These are phyloP conservation scores for Tinamus guttatus DNA, from an alignment of 2,113 vertebrate species.

Conservation along the genomic window DNA sequence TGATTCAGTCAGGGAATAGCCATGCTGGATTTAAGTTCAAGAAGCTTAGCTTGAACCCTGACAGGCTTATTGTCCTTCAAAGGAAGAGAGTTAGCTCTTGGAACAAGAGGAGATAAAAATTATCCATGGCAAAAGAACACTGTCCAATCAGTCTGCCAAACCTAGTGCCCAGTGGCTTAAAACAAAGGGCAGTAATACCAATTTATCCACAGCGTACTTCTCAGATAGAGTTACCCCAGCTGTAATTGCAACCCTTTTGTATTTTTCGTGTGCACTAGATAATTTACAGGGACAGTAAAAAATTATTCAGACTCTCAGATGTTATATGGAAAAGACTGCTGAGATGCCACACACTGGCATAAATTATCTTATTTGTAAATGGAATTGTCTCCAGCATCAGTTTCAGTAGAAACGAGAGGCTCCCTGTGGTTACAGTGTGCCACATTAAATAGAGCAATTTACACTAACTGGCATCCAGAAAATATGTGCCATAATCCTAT, in stretches of 20 bases:
- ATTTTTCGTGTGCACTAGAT: not conserved
- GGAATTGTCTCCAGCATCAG: not conserved
- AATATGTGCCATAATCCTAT: not conserved
- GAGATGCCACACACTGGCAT: slow-evolving; percentile 21
- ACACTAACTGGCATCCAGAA: not conserved
- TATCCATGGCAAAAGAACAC: slow-evolving; percentile 51
- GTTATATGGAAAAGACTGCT: slow-evolving; percentile 44
- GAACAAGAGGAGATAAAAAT: slow-evolving; percentile 60
- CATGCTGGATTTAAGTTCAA: slow-evolving; percentile 61
- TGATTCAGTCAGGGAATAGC: slow-evolving; percentile 32
- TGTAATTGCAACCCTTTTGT: slow-evolving; percentile 24
- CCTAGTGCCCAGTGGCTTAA: slow-evolving; percentile 50
- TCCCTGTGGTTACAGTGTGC: not conserved
- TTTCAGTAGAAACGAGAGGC: not conserved
- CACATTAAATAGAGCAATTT: not conserved
- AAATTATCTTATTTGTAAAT: slow-evolving; percentile 60
- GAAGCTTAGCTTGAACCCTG: slow-evolving; percentile 65
- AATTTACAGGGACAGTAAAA: slow-evolving; percentile 48
- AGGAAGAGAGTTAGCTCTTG: slow-evolving; percentile 53
- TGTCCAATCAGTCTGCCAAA: slow-evolving; percentile 54
- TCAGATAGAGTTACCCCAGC: slow-evolving; percentile 44
- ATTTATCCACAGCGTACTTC: slow-evolving; percentile 56
- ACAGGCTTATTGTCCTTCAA: slow-evolving; percentile 59
- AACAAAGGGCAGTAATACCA: slow-evolving; percentile 39
- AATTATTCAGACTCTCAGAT: slow-evolving; percentile 53